Evolutionary conservation across 2,888 invertebrate species (phyloP).

Genomic region (Scaeva pyrastri): DNA sequence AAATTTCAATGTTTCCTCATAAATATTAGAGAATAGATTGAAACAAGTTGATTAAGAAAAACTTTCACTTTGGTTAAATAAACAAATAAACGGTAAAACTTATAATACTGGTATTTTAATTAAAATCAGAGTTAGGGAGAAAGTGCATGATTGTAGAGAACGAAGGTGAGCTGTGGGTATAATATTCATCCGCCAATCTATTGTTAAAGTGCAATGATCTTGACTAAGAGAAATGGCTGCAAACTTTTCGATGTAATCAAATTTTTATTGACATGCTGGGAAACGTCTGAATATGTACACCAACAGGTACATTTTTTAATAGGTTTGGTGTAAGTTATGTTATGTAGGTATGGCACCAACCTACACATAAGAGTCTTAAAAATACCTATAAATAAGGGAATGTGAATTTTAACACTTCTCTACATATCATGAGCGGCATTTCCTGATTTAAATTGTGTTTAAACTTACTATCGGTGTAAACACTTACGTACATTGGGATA

Average conservation of each 20-base stretch:
- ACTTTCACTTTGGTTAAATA: constrained; percentile 28
- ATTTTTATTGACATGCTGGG: not conserved
- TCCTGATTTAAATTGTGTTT: too few species aligned
- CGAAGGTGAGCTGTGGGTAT: not conserved
- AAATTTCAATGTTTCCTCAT: not conserved
- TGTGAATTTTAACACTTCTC: too few species aligned
- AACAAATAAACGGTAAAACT: constrained; percentile 4
- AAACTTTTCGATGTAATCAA: not conserved
- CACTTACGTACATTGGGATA: too few species aligned
- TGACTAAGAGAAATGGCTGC: not conserved
- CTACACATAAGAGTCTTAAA: too few species aligned
- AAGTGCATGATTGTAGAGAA: constrained; percentile 48
- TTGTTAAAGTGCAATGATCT: constrained; percentile 28
- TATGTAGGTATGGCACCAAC: too few species aligned
- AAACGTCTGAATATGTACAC: not conserved
- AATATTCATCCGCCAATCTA: not conserved
- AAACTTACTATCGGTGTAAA: too few species aligned
- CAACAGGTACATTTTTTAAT: constrained; percentile 11
- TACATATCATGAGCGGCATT: too few species aligned
- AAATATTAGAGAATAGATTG: not conserved
- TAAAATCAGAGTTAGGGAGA: constrained; percentile 6
- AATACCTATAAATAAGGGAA: too few species aligned
- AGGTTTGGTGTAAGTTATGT: too few species aligned
- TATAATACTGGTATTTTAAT: constrained; percentile 12
- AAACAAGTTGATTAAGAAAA: not conserved